Base-by-base conservation (phyloP, 2,888 invertebrate species). In the Netelia fuscicornis region DNA sequence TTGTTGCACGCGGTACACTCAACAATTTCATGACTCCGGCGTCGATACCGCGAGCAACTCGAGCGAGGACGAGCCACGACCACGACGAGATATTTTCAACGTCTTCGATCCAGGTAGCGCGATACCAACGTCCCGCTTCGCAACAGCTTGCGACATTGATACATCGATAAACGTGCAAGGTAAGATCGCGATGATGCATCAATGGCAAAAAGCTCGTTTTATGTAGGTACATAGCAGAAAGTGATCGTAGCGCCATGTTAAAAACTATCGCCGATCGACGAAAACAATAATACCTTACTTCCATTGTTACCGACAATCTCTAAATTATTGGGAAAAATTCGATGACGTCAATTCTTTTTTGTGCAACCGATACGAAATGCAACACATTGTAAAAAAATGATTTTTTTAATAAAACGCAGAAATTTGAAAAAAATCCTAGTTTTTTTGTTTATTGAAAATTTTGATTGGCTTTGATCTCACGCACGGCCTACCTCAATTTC, bases 401-500 rank as follows among this genome's bases (percentile, higher is more conserved):
- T 13, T 11, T 48, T 13, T 48, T 48, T 13, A 37, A 37, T 8
- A 37, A 37, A 37, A 37, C 20, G 1, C 17, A 17, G 17, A 17
- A 17, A 17, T 17, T 20, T 20, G 1, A 20, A 20, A 20, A 20
- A 20, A 20, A 20, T 20, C 20, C 20, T 20, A 20, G 13, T 48
- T 13, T 48, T 48, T 48, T 48, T 58, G 42, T 68, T 48, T 48
- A 23, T 13, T 67, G 20, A 56, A 6, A 67, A 67, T 62, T 74
- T 74, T 42, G 52, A 74, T 81, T 68, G 74, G 81, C 68, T 68
- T 67, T 60, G 52, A 62, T 83, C 67, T 74, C 81, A 72, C 76
- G 75, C 80, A 83, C 77, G 84, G 75, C 44, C 60, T 67, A 67
- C 42, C 58, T 78, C 67, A 76, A 85, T 86, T 81, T 65, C 52